A percentile compares a stretch with the other conserved stretches of the same genome.
phyloP scores from a whole-genome alignment of 2,113 vertebrate genomes.

The Chaetorhynchus papuensis region DNA sequence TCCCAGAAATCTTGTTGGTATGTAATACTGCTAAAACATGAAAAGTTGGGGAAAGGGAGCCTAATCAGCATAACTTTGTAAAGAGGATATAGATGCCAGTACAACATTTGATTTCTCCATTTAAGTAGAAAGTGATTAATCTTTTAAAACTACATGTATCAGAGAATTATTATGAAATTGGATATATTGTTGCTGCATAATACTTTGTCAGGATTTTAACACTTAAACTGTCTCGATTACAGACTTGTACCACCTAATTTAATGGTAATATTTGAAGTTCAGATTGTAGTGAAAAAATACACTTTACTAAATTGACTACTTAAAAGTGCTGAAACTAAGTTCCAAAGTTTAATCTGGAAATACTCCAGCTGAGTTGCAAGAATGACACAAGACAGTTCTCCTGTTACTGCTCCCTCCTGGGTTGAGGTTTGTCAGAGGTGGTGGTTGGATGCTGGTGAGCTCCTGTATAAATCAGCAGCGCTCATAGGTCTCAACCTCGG shows the following conservation, averaged over 20 bases:
- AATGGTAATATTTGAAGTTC: background rate
- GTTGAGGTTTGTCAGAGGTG: background rate
- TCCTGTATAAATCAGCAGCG: background rate
- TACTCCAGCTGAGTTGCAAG: background rate
- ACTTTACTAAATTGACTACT: background rate
- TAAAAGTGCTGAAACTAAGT: background rate
- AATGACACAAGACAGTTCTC: rapidly evolving
- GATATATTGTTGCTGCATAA: background rate
- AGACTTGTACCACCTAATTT: background rate
- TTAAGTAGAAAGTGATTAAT: background rate
- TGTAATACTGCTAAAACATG: constrained; percentile 61
- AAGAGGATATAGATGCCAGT: background rate
- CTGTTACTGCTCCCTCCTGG: background rate
- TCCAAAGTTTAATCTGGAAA: background rate
- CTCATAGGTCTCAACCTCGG: background rate
- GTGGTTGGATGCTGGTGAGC: background rate
- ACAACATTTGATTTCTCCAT: background rate
- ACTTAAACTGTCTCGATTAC: background rate
- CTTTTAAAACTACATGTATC: background rate
- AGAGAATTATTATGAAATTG: background rate
- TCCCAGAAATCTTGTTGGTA: constrained; percentile 84
- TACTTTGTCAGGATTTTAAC: background rate
- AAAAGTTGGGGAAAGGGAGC: background rate
- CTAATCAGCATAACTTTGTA: background rate
- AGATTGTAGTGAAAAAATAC: background rate